A percentile compares a stretch with the other conserved stretches of the same genome.
phyloP scores from a whole-genome alignment of 1,140 invertebrate species.

The Drosophila tani region DNA sequence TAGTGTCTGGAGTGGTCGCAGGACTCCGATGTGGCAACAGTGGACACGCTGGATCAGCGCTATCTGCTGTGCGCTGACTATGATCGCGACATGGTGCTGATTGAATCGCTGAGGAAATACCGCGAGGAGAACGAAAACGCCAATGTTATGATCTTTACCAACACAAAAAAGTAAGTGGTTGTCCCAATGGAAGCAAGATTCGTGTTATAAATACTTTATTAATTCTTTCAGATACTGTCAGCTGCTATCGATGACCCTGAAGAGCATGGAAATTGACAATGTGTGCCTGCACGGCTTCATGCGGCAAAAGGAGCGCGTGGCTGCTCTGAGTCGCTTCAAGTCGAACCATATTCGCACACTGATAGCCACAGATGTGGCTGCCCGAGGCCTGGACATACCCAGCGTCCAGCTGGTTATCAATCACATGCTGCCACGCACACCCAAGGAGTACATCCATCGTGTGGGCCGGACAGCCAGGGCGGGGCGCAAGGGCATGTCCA shows the following conservation, averaged over 20 bases:
- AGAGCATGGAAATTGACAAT: slow-evolving; percentile 94
- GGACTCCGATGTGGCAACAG: slow-evolving; percentile 90
- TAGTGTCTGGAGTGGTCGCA: slow-evolving; percentile 87
- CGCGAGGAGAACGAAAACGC: slow-evolving; percentile 89
- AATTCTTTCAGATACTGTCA: slow-evolving; percentile 90
- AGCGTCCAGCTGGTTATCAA: slow-evolving; percentile 97
- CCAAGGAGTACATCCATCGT: slow-evolving; percentile 98
- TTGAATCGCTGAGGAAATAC: slow-evolving; percentile 94
- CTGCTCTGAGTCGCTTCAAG: slow-evolving; percentile 93
- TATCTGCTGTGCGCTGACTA: slow-evolving; percentile 96
- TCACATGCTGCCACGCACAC: slow-evolving; percentile 94
- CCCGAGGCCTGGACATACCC: slow-evolving; percentile 95
- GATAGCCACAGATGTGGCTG: slow-evolving; percentile 98
- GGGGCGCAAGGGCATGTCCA: slow-evolving; percentile 93
- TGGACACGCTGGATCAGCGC: slow-evolving; percentile 94
- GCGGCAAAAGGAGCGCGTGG: slow-evolving; percentile 91
- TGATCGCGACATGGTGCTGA: slow-evolving; percentile 96
- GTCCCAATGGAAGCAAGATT: slow-evolving; percentile 47
- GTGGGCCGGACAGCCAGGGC: slow-evolving; percentile 98
- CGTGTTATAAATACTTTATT: not conserved
- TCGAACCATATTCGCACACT: slow-evolving; percentile 94
- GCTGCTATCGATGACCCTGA: slow-evolving; percentile 93
- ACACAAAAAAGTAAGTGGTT: slow-evolving; percentile 93
- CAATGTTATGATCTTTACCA: slow-evolving; percentile 96
- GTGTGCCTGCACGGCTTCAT: slow-evolving; percentile 95